A percentile compares a stretch with the other conserved stretches of the same genome.
Evolutionary conservation across 2,113 vertebrate genomes (phyloP).

Genomic region (Anseranas semipalmata): DNA sequence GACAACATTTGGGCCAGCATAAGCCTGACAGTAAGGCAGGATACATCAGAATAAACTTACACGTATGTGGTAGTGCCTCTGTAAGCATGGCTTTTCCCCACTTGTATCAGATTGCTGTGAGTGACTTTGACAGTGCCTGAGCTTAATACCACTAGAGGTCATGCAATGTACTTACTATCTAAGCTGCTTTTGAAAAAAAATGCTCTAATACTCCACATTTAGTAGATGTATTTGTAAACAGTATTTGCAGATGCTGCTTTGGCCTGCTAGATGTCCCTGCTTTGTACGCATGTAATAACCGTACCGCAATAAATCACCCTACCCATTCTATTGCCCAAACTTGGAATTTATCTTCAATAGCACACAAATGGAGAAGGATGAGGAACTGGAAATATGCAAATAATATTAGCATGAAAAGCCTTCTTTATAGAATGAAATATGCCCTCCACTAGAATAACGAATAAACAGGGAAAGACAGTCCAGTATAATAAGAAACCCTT

Average conservation of each 20-base stretch:
- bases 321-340: background rate
- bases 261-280: background rate
- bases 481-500: background rate
- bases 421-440: background rate
- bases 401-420: background rate
- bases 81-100: background rate
- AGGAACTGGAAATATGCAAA: background rate
- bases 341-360: background rate
- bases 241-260: background rate
- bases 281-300: background rate
- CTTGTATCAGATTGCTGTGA: background rate
- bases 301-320: background rate
- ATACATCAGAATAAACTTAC: background rate
- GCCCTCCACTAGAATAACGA: background rate
- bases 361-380: background rate
- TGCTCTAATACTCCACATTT: background rate
- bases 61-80: background rate
- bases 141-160: conserved; percentile 65
- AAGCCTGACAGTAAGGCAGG: background rate
- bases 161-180: conserved; percentile 34
- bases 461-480: background rate
- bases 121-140: background rate
- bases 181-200: conserved; percentile 45
- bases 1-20: background rate
- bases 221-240: background rate